phyloP scores from a whole-genome alignment of 2,888 invertebrate species.

The Halictus ligatus region DNA sequence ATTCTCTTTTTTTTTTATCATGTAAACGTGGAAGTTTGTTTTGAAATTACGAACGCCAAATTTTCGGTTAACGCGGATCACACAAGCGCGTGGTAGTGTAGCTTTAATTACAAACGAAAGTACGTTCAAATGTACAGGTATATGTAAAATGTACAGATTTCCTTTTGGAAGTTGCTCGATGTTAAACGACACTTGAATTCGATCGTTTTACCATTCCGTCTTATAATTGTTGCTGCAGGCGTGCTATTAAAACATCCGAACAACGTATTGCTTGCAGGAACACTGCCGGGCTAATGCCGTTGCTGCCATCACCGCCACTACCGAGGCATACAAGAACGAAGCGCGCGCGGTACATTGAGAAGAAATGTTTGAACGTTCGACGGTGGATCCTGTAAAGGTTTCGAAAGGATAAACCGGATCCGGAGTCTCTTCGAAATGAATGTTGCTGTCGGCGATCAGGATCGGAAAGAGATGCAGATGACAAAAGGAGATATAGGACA shows the following conservation, averaged over 20 bases:
- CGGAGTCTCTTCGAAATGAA: slow-evolving; percentile 13
- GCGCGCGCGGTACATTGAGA: not conserved
- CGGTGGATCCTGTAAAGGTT: not conserved
- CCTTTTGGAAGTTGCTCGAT: not conserved
- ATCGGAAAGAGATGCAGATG: slow-evolving; percentile 46
- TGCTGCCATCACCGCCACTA: slow-evolving; percentile 15
- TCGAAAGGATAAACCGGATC: slow-evolving; percentile 14
- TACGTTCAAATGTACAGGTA: not conserved
- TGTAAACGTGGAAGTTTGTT: not conserved
- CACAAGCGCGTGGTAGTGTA: not conserved
- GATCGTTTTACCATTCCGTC: not conserved
- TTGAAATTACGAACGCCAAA: not conserved
- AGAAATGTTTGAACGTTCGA: slow-evolving; percentile 1
- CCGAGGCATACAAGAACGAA: slow-evolving; percentile 1
- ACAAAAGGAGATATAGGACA: slow-evolving; percentile 6
- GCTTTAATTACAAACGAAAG: not conserved
- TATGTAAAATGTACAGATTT: no score
- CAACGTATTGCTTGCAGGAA: slow-evolving; percentile 45
- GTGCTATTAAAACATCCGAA: not conserved
- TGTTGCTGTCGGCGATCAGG: slow-evolving; percentile 24
- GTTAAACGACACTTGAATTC: not conserved
- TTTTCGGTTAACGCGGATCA: not conserved
- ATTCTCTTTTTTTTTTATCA: not conserved
- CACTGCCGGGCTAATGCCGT: slow-evolving; percentile 44
- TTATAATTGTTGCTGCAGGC: not conserved